phyloP scores from a whole-genome alignment of 2,888 invertebrate genomes.

The Omphaloscelis lunosa region DNA sequence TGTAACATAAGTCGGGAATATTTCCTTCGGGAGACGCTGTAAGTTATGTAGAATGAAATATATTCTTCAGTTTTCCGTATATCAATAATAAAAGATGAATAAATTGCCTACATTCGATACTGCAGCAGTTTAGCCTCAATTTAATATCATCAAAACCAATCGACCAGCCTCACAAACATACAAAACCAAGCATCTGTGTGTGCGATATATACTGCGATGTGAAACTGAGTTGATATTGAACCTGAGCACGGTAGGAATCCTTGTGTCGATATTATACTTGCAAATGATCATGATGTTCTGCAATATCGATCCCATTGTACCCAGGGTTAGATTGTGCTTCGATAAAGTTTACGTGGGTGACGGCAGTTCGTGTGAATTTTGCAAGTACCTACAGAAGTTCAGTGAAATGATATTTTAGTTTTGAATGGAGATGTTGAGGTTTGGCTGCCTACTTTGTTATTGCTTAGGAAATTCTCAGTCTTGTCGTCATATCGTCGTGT shows the following conservation, averaged over 20 bases:
- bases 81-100: too few species aligned
- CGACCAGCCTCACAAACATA: background rate
- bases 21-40: constrained; percentile 46
- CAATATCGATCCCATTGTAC: background rate
- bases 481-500: background rate
- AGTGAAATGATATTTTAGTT: background rate
- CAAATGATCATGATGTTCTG: background rate
- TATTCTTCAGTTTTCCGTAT: constrained; percentile 3
- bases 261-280: constrained; percentile 24
- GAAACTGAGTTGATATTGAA: background rate
- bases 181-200: background rate
- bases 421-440: background rate
- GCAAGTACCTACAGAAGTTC: background rate
- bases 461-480: background rate
- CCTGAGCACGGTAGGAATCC: constrained; percentile 4
- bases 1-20: constrained; percentile 33
- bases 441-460: background rate
- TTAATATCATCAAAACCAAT: background rate
- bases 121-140: background rate
- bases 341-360: background rate
- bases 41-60: constrained; percentile 12
- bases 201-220: too few species aligned
- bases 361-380: background rate
- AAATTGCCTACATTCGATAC: background rate
- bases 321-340: background rate